These are phyloP conservation scores for Drosophila longiperda DNA, from an alignment of 2,888 invertebrate species.

Conservation along the genomic window DNA sequence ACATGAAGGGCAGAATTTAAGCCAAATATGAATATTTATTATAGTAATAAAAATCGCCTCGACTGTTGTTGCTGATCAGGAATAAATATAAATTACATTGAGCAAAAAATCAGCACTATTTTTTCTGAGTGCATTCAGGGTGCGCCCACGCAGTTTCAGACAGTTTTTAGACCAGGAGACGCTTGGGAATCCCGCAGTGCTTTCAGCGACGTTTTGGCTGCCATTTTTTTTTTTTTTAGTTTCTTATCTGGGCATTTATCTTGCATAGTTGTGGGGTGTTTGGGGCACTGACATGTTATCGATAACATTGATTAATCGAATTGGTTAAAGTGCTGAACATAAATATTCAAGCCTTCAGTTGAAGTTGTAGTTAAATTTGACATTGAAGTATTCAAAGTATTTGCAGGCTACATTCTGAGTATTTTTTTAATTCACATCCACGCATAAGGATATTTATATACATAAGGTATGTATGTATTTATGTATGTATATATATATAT, in stretches of 20 bases:
- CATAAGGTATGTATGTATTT: too few species aligned
- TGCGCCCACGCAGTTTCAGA: background rate
- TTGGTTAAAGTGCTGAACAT: slow-evolving; percentile 7
- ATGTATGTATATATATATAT: background rate
- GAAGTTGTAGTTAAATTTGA: background rate
- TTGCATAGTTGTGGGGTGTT: slow-evolving; percentile 24
- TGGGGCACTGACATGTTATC: slow-evolving; percentile 49
- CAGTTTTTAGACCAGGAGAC: slow-evolving; percentile 6
- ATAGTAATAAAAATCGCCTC: too few species aligned
- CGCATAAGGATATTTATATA: background rate
- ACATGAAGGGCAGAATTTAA: background rate
- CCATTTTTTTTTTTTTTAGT: slow-evolving; percentile 27
- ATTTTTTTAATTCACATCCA: background rate
- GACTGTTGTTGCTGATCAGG: too few species aligned
- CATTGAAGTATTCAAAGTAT: background rate
- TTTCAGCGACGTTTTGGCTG: slow-evolving; percentile 65
- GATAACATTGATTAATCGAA: slow-evolving; percentile 54
- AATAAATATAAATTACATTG: too few species aligned
- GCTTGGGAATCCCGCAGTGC: slow-evolving; percentile 58
- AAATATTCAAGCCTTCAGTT: background rate
- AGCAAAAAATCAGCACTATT: background rate
- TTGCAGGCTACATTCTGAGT: slow-evolving; percentile 3
- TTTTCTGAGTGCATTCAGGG: background rate
- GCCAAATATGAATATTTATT: background rate
- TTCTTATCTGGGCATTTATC: slow-evolving; percentile 36